Evolutionary conservation across 2,888 invertebrate species (phyloP), one percentile per base, ranked within the genome.

Genomic region (Microplitis manilae): DNA sequence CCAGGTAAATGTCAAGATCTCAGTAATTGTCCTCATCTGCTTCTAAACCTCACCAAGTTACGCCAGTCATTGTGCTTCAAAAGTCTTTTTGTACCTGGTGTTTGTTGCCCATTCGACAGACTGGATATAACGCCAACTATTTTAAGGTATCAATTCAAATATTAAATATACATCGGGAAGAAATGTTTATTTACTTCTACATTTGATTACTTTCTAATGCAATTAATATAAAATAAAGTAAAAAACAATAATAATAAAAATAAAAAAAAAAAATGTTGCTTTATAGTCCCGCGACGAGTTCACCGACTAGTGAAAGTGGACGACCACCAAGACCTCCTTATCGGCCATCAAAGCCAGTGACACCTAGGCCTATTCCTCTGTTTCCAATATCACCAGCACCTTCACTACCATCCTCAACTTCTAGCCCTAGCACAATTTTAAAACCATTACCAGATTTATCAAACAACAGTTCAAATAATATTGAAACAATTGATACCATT

Each of bases 11-110:
- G 97, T 85, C 95, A 96, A 86, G 97, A 97, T 87, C 91, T 97
- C 17, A 96, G 96, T 85, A 96, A 95, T 85, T 97, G 97, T 86
- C 97, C 97, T 0, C 95, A 96, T 83, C 90, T 97, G 39, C 90
- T 97, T 0, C 90, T 97, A 30, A 96, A 97, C 89, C 91, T 97
- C 72, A 93, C 94, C 13, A 95, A 94, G 87, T 91, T 97, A 17
- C 91, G 97, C 41, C 96, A 96, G 86, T 97, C 97, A 0, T 91
- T 97, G 8, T 97, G 97, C 86, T 97, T 97, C 87, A 97, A 97
- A 90, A 96, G 95, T 80, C 91, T 97, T 1, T 97, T 97, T 85
- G 95, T 96, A 1, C 97, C 97, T 1, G 97, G 97, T 1, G 97
- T 97, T 1, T 97, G 97, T 87, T 97, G 97, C 89, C 97, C 97